Conservation (phyloP, 2,797 vertebrate species). For the Rhinatrema bivittatum region DNA sequence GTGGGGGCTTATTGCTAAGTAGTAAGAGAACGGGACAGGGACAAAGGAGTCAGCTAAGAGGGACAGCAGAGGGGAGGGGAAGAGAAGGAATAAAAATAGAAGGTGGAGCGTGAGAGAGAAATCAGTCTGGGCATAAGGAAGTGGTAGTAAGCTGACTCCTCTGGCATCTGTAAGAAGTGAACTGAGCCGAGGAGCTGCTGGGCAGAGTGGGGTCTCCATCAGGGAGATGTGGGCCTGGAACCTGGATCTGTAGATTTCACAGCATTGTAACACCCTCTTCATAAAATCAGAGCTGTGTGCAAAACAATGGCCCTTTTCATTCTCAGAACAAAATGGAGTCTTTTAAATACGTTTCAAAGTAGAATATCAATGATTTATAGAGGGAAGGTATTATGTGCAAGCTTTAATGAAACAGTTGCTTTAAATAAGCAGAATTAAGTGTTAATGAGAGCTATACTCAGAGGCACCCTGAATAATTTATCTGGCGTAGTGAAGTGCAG, state of each 20-base stretch:
- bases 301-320: background rate
- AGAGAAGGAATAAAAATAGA: too few relatives aligned
- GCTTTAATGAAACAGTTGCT: conserved; percentile 44
- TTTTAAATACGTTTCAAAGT: conserved; percentile 31
- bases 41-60: too few relatives aligned
- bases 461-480: conserved; percentile 44
- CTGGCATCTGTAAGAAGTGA: conserved; percentile 13
- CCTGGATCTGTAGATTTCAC: background rate
- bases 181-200: background rate
- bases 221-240: too few relatives aligned
- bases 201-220: background rate
- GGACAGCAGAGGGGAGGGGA: too few relatives aligned
- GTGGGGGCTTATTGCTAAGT: too few relatives aligned
- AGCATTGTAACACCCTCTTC: conserved; percentile 3
- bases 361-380: conserved; percentile 37
- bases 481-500: conserved; percentile 24
- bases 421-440: conserved; percentile 50
- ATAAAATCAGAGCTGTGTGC: background rate
- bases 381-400: conserved; percentile 20
- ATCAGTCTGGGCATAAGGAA: too few relatives aligned
- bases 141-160: too few relatives aligned
- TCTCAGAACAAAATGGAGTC: conserved; percentile 10
- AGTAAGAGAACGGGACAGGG: too few relatives aligned
- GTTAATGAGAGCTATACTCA: conserved; percentile 47
- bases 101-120: too few relatives aligned